Base-by-base conservation (phyloP, 2,113 vertebrate genomes). In the Formicarius rufipectus region DNA sequence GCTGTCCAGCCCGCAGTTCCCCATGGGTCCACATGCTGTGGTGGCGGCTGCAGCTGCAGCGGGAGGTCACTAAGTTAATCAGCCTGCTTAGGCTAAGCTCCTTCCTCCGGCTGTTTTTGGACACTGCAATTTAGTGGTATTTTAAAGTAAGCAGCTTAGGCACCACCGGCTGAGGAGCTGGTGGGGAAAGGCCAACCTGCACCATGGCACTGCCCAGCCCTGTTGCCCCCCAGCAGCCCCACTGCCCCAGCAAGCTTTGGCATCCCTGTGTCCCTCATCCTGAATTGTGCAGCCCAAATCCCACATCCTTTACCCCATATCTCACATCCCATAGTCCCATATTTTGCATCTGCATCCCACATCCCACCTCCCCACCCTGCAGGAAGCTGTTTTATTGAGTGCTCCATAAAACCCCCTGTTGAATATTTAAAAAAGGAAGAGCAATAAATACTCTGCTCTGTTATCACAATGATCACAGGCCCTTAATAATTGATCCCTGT, bases 381-480 rank as follows among this genome's bases (percentile, higher is more conserved):
- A 67, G 81, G 63, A 96, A 85, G 87, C 87, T 53, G 89, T 44
- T 82, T 93, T 81, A 77, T 72, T 59, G 59, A 91, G 84, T 1
- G 33, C 58, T 66, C 91, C 63, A 71, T 91, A 77, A 95, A 89
- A 76, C 35, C 4, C 25, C 96, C 96, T 94, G 68, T 79, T 99
- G 95, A 99, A 99, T 99, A 98, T 99, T 99, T 99, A 77, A 99
- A 97, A 98, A 96, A 97, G 97, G 96, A 98, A 97, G 94, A 94
- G 95, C 96, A 98, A 96, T 96, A 88, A 83, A 97, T 98, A 97
- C 97, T 93, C 89, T 11, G 40, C 95, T 97, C 97, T 96, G 89
- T 98, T 97, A 98, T 97, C 98, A 78, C 97, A 96, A 97, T 30
- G 97, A 98, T 97, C 93, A 0, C 1, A 20, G 95, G 33, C 19